These are phyloP conservation scores for Cataglyphis cursor DNA, from an alignment of 2,888 invertebrate genomes.

Conservation along the genomic window DNA sequence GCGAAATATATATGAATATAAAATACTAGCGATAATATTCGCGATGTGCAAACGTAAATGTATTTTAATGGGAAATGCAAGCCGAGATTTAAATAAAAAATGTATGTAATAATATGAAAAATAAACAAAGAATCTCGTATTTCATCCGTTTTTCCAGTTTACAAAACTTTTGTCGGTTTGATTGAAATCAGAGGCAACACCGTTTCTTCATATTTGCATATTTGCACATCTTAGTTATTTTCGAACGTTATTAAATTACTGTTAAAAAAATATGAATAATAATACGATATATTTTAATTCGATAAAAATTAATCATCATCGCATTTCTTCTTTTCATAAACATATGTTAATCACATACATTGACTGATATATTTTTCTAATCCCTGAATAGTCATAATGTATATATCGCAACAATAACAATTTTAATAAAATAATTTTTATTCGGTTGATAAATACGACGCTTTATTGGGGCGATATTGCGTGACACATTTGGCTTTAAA, in stretches of 20 bases:
- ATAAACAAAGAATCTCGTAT: background rate
- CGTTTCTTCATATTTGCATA: background rate
- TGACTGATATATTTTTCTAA: background rate
- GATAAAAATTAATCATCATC: slow-evolving; percentile 23
- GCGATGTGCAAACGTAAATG: background rate
- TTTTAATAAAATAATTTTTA: background rate
- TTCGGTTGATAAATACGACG: background rate
- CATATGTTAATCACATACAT: background rate
- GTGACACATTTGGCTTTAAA: slow-evolving; percentile 1
- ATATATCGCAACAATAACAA: background rate
- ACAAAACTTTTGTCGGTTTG: background rate
- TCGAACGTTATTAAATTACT: slow-evolving; percentile 1
- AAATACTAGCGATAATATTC: slow-evolving; percentile 16
- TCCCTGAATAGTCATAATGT: slow-evolving; percentile 3
- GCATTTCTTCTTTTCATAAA: background rate
- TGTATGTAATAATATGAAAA: background rate
- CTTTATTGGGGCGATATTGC: background rate
- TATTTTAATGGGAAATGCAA: background rate
- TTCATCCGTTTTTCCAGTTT: background rate
- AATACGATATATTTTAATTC: slow-evolving; percentile 14
- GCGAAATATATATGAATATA: background rate
- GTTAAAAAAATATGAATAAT: background rate
- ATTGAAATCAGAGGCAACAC: background rate
- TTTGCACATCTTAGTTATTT: slow-evolving; percentile 5
- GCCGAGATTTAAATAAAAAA: slow-evolving; percentile 17